Conservation (phyloP, 1,140 invertebrate species). For the Propsilocerus akamusi region DNA sequence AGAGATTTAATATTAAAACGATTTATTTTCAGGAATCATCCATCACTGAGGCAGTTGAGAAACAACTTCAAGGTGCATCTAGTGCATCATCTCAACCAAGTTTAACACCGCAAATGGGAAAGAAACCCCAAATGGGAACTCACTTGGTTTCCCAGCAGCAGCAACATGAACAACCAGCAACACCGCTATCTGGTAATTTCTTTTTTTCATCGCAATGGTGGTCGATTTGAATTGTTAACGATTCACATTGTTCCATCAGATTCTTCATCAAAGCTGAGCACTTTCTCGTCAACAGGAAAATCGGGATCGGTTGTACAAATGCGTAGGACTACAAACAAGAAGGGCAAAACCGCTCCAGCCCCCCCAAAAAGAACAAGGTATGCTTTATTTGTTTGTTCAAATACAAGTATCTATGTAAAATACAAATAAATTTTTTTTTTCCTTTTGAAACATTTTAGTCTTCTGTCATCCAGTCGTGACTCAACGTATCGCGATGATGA, state of each 20-base stretch:
- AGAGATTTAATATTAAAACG: no score
- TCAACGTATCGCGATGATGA: constrained; percentile 24
- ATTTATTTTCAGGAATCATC: constrained; percentile 23
- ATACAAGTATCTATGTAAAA: no score
- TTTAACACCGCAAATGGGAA: constrained; percentile 45
- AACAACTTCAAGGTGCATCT: constrained; percentile 57
- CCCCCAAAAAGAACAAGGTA: constrained; percentile 88
- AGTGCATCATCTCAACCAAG: constrained; percentile 27
- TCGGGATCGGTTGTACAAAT: constrained; percentile 53
- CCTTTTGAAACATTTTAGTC: constrained; percentile 42
- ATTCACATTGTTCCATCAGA: constrained; percentile 12
- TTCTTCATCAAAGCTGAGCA: constrained; percentile 39
- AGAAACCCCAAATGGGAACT: constrained; percentile 41
- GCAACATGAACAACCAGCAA: constrained; percentile 18
- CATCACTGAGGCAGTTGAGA: constrained; percentile 56
- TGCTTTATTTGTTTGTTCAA: background rate
- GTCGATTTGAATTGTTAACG: background rate
- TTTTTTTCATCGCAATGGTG: background rate
- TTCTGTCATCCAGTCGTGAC: constrained; percentile 49
- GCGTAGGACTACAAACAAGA: constrained; percentile 66
- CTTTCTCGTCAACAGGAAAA: constrained; percentile 35
- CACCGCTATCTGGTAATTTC: constrained; percentile 20
- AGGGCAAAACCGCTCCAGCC: constrained; percentile 83
- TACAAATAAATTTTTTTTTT: constrained; percentile 7
- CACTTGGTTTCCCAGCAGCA: constrained; percentile 7